These are phyloP conservation scores for Podabrus alpinus DNA, from an alignment of 2,888 invertebrate genomes.

Conservation along the genomic window DNA sequence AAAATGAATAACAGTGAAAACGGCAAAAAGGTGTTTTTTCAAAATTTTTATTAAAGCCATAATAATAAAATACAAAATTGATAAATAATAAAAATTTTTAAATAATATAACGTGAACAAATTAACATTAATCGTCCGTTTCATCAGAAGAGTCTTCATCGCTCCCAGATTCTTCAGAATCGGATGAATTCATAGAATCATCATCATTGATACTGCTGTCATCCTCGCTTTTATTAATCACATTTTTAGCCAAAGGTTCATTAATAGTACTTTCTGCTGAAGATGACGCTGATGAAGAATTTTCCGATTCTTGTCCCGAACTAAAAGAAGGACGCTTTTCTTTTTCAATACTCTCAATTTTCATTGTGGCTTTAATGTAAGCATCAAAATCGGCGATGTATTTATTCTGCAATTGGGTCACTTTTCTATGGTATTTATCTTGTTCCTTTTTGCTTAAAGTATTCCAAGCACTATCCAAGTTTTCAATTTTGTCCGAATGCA, in stretches of 20 bases:
- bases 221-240: neutral
- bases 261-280: neutral
- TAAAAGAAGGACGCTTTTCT: neutral
- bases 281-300: neutral
- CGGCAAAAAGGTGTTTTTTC: too few relatives aligned
- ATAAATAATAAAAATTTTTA: neutral
- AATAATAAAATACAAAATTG: too few relatives aligned
- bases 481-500: neutral
- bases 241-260: neutral
- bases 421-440: neutral
- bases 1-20: too few relatives aligned
- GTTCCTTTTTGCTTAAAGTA: neutral
- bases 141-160: neutral
- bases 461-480: neutral
- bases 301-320: neutral
- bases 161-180: neutral
- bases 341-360: neutral
- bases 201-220: neutral
- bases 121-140: too few relatives aligned
- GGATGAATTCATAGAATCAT: neutral
- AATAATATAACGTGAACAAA: too few relatives aligned
- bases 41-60: too few relatives aligned
- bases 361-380: neutral
- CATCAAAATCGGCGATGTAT: neutral
- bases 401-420: neutral